phyloP scores from a whole-genome alignment of 2,888 invertebrate species.

The Bombylius discolor region DNA sequence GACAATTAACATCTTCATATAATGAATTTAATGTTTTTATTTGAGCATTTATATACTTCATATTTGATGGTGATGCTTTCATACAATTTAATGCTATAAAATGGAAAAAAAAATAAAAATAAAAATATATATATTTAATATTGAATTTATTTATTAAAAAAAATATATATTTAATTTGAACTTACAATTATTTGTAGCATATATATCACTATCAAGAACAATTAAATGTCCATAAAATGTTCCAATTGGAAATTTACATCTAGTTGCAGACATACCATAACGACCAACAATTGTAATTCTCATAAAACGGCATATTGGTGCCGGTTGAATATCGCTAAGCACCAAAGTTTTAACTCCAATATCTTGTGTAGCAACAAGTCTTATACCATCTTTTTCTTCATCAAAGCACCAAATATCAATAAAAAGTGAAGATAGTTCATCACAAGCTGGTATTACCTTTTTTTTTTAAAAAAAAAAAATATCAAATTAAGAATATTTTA shows the following conservation, averaged over 20 bases:
- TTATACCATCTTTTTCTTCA: slow-evolving; percentile 73
- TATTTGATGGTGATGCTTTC: slow-evolving; percentile 23
- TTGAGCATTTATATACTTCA: slow-evolving; percentile 36
- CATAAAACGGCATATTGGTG: slow-evolving; percentile 76
- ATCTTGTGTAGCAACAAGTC: slow-evolving; percentile 73
- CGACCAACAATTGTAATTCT: slow-evolving; percentile 87
- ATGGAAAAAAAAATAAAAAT: slow-evolving; percentile 1
- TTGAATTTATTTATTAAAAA: background rate
- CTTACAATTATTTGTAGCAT: slow-evolving; percentile 21
- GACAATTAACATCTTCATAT: slow-evolving; percentile 66
- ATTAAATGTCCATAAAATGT: slow-evolving; percentile 85
- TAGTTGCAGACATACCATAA: slow-evolving; percentile 81
- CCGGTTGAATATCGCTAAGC: slow-evolving; percentile 78
- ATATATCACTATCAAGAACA: slow-evolving; percentile 51
- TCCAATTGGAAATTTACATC: slow-evolving; percentile 84
- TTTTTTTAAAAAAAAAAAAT: background rate
- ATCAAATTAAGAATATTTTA: too few relatives aligned
- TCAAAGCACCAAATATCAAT: slow-evolving; percentile 82
- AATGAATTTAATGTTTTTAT: slow-evolving; percentile 53
- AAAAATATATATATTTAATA: slow-evolving; percentile 1
- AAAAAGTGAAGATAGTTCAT: slow-evolving; percentile 69
- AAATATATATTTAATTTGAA: background rate
- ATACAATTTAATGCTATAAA: slow-evolving; percentile 23
- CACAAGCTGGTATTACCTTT: slow-evolving; percentile 63
- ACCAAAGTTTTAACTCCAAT: slow-evolving; percentile 77